Percentiles rank a stretch among this genome's conserved stretches.
Conservation (phyloP, 2,888 invertebrate genomes). For the Cenopis cana region DNA sequence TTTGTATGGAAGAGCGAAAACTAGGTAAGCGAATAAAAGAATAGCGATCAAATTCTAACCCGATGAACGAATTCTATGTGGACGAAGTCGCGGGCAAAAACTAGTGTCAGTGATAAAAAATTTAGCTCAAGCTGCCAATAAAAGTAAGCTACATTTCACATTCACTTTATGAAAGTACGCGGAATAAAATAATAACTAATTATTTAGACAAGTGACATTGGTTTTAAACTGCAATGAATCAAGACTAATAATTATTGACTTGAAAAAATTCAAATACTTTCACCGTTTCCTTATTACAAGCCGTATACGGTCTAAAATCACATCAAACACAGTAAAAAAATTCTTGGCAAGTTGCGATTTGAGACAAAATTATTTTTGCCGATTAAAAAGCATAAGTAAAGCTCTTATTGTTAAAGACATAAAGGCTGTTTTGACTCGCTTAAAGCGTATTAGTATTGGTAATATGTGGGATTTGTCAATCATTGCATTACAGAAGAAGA, state of each 20-base stretch:
- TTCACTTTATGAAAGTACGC: background rate
- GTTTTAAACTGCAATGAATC: background rate
- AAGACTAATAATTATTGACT: background rate
- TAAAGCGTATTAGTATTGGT: background rate
- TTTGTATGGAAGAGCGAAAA: too few relatives aligned
- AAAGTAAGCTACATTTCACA: too few relatives aligned
- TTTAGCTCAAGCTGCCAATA: too few relatives aligned
- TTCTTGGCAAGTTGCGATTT: constrained; percentile 1
- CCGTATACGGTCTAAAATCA: background rate
- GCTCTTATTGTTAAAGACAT: background rate
- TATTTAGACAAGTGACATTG: constrained; percentile 3
- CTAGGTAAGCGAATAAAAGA: too few relatives aligned
- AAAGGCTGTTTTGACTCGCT: background rate
- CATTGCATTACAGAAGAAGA: constrained; percentile 59
- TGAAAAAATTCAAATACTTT: background rate
- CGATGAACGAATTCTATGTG: too few relatives aligned
- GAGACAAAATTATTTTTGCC: constrained; percentile 4
- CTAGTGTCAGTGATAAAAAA: too few relatives aligned
- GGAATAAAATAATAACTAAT: background rate
- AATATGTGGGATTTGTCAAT: constrained; percentile 71
- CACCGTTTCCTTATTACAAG: background rate
- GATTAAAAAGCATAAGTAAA: background rate
- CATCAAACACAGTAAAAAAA: background rate
- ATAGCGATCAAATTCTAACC: too few relatives aligned
- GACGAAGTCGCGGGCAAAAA: too few relatives aligned